These are phyloP conservation scores for Sebastes vulpes DNA, from an alignment of 2,797 vertebrate genomes.

Conservation along the genomic window DNA sequence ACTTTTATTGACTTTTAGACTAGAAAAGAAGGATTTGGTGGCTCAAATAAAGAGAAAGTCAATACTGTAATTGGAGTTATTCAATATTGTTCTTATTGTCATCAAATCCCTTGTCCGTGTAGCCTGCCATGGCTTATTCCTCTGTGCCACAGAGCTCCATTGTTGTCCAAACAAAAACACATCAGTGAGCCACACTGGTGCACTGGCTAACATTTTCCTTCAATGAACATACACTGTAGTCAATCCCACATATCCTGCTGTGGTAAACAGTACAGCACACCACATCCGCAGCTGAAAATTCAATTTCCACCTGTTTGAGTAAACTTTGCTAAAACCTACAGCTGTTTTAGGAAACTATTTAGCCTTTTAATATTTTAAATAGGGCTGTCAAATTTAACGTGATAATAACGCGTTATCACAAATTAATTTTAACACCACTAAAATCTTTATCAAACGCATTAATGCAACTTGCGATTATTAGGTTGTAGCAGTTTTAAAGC, in stretches of 20 bases:
- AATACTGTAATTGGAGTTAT: neutral
- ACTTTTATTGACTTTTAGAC: neutral
- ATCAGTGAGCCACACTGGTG: neutral
- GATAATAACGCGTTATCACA: too few relatives aligned
- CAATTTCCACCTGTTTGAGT: neutral
- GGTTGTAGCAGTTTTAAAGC: too few relatives aligned
- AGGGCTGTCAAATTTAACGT: too few relatives aligned
- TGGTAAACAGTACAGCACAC: neutral
- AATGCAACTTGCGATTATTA: too few relatives aligned
- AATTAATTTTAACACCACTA: too few relatives aligned
- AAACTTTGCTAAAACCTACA: too few relatives aligned
- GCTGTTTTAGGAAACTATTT: too few relatives aligned
- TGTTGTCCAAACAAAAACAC: slow-evolving; percentile 1
- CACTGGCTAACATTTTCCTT: neutral
- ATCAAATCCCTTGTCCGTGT: neutral
- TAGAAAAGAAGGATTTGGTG: neutral
- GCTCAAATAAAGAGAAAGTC: neutral
- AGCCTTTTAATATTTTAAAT: too few relatives aligned
- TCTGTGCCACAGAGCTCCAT: neutral
- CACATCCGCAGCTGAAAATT: neutral
- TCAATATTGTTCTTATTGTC: neutral
- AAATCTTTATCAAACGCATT: too few relatives aligned
- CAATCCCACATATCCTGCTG: neutral
- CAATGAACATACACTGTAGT: neutral
- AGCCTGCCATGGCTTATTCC: neutral